Evolutionary conservation across 2,888 invertebrate species (phyloP).

Genomic region (Meloe dianella): DNA sequence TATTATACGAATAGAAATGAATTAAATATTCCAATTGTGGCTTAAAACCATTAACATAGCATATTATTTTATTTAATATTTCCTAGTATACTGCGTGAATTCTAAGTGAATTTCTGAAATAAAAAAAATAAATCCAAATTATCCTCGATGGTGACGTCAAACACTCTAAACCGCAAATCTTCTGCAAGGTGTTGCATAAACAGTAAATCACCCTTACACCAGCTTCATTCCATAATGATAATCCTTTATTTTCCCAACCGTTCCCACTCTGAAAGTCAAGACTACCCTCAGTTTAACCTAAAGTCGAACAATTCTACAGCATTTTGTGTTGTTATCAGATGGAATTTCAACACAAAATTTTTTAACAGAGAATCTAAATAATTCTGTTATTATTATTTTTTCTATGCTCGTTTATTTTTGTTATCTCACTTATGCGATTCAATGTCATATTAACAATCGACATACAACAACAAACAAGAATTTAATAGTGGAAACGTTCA

Average conservation of each 20-base stretch:
- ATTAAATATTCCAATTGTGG: constrained; percentile 31
- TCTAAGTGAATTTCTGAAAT: background rate
- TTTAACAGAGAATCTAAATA: too few species aligned
- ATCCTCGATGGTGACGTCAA: constrained; percentile 11
- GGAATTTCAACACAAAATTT: background rate
- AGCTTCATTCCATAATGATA: constrained; percentile 12
- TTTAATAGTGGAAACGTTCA: constrained; percentile 30
- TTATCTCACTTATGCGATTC: constrained; percentile 4
- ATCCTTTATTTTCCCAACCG: constrained; percentile 9
- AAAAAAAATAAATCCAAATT: constrained; percentile 13
- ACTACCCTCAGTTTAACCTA: background rate
- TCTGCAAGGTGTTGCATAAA: constrained; percentile 12
- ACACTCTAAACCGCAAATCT: constrained; percentile 3
- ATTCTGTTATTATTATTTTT: too few species aligned
- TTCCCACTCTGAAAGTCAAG: background rate
- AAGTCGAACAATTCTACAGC: background rate
- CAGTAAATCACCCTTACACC: constrained; percentile 10
- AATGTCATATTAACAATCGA: constrained; percentile 14
- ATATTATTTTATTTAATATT: constrained; percentile 25
- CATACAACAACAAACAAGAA: constrained; percentile 28
- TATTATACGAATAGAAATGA: constrained; percentile 25
- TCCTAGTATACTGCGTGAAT: constrained; percentile 13
- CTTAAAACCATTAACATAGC: constrained; percentile 25
- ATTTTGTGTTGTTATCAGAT: background rate
- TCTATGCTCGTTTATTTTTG: constrained; percentile 9